Base-by-base conservation (phyloP, 2,113 vertebrate genomes). In the Cochlearius cochlearius region DNA sequence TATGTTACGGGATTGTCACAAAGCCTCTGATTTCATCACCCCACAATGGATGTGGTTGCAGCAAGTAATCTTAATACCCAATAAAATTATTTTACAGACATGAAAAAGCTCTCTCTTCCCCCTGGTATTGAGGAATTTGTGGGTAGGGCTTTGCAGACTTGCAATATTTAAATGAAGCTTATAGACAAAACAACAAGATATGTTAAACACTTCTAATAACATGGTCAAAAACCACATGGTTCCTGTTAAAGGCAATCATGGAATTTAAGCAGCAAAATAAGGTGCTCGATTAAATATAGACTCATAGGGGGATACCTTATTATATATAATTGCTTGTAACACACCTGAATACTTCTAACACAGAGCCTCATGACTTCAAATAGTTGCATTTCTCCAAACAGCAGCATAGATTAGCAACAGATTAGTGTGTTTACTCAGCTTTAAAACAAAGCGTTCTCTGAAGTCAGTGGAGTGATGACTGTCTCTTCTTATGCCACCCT, bases 21-120 rank as follows among this genome's bases (percentile, higher is more conserved):
- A 92, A 96, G 90, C 71, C 84, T 96, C 94, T 94, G 92, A 95
- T 96, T 98, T 98, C 94, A 96, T 85, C 93, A 94, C 79, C 75
- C 83, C 55, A 75, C 88, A 80, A 88, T 71, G 94, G 86, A 94
- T 88, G 63, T 59, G 76, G 90, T 90, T 95, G 77, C 73, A 92
- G 92, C 60, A 80, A 94, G 95, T 93, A 93, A 83, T 85, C 95
- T 95, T 96, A 95, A 88, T 96, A 96, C 83, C 53, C 68, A 92
- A 79, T 97, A 97, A 97, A 95, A 95, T 89, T 87, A 80, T 93
- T 90, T 93, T 95, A 91, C 67, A 96, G 95, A 92, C 81, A 82
- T 67, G 52, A 94, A 95, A 95, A 94, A 94, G 32, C 56, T 91
- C 63, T 94, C 78, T 94, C 78, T 94, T 96, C 87, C 84, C 77